Base-by-base conservation (phyloP, 2,797 vertebrate genomes). In the Lepus townsendii region DNA sequence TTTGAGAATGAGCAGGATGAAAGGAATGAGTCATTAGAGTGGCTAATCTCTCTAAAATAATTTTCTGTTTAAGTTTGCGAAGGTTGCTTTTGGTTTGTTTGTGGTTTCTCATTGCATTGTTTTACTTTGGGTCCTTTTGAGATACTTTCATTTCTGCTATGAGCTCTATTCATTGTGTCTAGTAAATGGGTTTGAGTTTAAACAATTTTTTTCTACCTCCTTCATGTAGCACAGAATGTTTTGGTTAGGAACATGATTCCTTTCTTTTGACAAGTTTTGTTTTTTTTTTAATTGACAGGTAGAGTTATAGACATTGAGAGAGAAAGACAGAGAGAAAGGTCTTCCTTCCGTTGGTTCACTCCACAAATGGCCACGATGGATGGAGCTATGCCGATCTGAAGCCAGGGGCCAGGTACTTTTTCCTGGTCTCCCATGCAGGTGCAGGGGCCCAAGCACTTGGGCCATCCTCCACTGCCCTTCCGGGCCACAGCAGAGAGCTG, bases 11-110 rank as follows among this genome's bases (percentile, higher is more conserved):
- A 84, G 66, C 79, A 68, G 19, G 32, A 47, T 79, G 16, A 76
- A 79, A 83, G 19, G 24, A 91, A 17, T 52, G 14, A 93, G 42
- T 20, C 27, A 35, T 35, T 82, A 27, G 20, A 38, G 27, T 42
- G 89, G 30, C 16, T 52, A 4, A 72, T 30, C 19, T 86, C 22
- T 90, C 76, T 83, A 27, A 83, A 91, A 22, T 32, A 19, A 60
- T 84, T 95, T 93, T 90, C 86, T 77, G 65, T 3, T 35, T 80
- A 7, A 87, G 66, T 86, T 27, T 83, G 54, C 26, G 42, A 50
- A 35, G 57, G n/a, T 3, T 63, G 3, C 24, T 68, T 32, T 75
- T 77, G 50, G 22, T 27, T 78, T 57, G 27, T 16, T 76, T 87
- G 75, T 20, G 9, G 75, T 65, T 62, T 66, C 9, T 71, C 5